A percentile compares a stretch with the other conserved stretches of the same genome.
Evolutionary conservation across 2,888 invertebrate species (phyloP).

Genomic region (Chloroclysta siterata): DNA sequence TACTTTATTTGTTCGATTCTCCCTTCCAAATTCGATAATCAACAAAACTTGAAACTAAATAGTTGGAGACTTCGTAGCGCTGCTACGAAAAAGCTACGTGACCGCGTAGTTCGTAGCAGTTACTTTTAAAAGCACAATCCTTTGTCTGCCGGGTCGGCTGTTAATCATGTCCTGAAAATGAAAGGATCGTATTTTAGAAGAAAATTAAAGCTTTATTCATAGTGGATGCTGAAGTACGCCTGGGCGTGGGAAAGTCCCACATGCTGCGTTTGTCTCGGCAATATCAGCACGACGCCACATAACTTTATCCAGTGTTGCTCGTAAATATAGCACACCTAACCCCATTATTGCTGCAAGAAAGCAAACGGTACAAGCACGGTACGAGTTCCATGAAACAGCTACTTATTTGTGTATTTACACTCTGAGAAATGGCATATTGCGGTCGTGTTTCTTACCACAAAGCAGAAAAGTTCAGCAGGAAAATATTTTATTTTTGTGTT

Average conservation of each 20-base stretch:
- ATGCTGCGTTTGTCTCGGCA: conserved; percentile 61
- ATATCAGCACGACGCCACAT: conserved; percentile 69
- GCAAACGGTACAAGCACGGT: conserved; percentile 47
- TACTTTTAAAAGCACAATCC: conserved; percentile 7
- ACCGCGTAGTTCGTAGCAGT: conserved; percentile 18
- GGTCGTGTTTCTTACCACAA: conserved; percentile 24
- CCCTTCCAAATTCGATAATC: background rate
- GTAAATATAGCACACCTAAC: conserved; percentile 66
- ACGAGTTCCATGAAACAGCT: conserved; percentile 41
- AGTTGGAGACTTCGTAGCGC: conserved; percentile 14
- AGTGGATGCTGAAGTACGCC: conserved; percentile 28
- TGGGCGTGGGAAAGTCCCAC: conserved; percentile 61
- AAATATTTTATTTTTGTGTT: conserved; percentile 1
- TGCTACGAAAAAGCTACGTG: conserved; percentile 28
- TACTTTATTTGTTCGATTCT: background rate
- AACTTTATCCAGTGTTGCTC: conserved; percentile 67
- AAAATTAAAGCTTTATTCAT: conserved; percentile 48
- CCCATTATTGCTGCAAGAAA: conserved; percentile 64
- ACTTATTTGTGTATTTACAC: conserved; percentile 36
- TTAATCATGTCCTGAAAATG: conserved; percentile 30
- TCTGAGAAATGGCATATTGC: conserved; percentile 36
- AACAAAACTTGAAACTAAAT: background rate
- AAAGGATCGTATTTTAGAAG: conserved; percentile 31
- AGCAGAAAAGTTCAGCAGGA: conserved; percentile 18
- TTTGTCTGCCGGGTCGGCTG: conserved; percentile 20